Conservation (phyloP, 2,113 vertebrate genomes). For the Mustelus asterias region DNA sequence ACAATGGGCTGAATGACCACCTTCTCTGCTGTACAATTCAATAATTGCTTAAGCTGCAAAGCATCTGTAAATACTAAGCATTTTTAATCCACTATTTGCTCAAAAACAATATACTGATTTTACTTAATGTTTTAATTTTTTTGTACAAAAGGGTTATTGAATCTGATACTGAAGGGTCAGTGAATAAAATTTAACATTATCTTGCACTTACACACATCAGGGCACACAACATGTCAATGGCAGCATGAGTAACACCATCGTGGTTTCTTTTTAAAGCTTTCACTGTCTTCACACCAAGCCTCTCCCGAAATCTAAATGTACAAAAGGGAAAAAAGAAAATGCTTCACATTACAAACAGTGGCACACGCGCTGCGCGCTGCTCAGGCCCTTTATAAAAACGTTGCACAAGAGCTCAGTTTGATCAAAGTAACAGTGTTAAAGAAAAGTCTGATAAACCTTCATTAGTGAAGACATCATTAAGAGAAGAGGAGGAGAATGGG, state of each 20-base stretch:
- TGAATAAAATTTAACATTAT: background rate
- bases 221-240: constrained; percentile 96
- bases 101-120: background rate
- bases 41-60: background rate
- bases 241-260: constrained; percentile 88
- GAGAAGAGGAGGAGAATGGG: background rate
- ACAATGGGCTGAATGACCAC: background rate
- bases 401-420: background rate
- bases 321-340: background rate
- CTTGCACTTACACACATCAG: constrained; percentile 95
- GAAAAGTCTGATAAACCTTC: background rate
- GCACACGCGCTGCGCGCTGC: background rate
- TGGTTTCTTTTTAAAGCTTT: constrained; percentile 95
- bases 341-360: background rate
- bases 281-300: constrained; percentile 91
- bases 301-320: constrained; percentile 78
- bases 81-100: background rate
- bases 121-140: background rate
- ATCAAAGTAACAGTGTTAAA: background rate
- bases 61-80: background rate
- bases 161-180: too few species aligned
- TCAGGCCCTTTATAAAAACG: background rate
- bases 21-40: background rate
- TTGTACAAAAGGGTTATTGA: background rate
- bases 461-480: background rate